Percentiles rank a stretch among this genome's conserved stretches.
These are phyloP conservation scores for Lumbricus terrestris DNA, from an alignment of 2,888 invertebrate genomes.

Conservation along the genomic window DNA sequence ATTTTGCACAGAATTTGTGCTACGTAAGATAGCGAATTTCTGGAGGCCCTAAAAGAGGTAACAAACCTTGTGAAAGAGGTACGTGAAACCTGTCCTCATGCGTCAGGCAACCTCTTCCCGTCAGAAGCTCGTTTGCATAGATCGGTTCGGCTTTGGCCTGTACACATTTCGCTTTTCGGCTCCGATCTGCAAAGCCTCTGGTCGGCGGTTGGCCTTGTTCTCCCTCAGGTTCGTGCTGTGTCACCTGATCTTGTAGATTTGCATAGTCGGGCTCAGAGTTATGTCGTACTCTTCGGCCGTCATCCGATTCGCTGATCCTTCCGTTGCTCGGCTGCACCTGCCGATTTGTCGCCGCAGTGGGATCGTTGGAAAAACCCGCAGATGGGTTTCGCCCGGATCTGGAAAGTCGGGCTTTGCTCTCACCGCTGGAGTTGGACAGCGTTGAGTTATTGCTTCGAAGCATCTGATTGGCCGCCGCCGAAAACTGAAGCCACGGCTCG, in stretches of 20 bases:
- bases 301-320: background rate
- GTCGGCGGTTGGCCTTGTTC: background rate
- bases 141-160: conserved; percentile 7
- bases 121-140: conserved; percentile 8
- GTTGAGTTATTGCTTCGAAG: background rate
- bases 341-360: background rate
- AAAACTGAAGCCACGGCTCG: background rate
- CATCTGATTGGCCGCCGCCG: background rate
- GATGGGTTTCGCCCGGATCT: background rate
- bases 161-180: background rate
- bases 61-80: background rate
- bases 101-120: conserved; percentile 12
- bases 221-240: background rate
- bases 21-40: no score
- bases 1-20: no score
- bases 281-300: conserved; percentile 22
- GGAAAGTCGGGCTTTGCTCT: background rate
- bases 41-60: no score
- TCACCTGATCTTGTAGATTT: conserved; percentile 38
- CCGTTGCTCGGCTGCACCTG: background rate
- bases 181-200: background rate
- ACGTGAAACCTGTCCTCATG: background rate
- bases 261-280: conserved; percentile 55
- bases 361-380: background rate
- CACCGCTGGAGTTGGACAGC: background rate